Evolutionary conservation across 2,797 vertebrate genomes (phyloP).

Genomic region (Lerista edwardsae): DNA sequence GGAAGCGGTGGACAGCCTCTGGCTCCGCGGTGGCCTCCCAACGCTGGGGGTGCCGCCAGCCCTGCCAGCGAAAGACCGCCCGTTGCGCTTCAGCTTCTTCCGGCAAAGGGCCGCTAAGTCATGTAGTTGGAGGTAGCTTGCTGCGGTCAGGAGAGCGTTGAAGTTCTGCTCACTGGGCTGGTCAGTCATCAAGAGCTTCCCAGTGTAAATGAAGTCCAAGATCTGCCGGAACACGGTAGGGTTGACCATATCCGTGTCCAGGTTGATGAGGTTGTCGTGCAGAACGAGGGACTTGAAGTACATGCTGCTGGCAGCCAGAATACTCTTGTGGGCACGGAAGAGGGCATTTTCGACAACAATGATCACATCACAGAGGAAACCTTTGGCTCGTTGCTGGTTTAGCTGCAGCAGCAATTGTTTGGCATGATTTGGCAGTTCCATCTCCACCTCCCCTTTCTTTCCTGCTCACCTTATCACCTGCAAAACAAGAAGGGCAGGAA

Average conservation of each 20-base stretch:
- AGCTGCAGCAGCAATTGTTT: constrained; percentile 99
- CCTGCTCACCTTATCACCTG: constrained; percentile 86
- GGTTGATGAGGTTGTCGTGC: constrained; percentile 98
- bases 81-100: constrained; percentile 92
- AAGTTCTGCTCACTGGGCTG: constrained; percentile 93
- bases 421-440: constrained; percentile 99
- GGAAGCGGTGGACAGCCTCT: constrained; percentile 87
- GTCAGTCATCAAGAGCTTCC: constrained; percentile 90
- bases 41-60: constrained; percentile 80
- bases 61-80: constrained; percentile 87
- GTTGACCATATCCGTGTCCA: constrained; percentile 98
- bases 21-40: constrained; percentile 85
- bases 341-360: constrained; percentile 98
- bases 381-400: constrained; percentile 99
- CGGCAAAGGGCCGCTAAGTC: constrained; percentile 95
- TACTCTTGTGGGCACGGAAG: constrained; percentile 97
- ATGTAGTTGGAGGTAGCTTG: constrained; percentile 99
- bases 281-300: constrained; percentile 98
- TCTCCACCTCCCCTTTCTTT: constrained; percentile 90
- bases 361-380: constrained; percentile 98
- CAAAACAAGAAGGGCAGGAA: constrained; percentile 53
- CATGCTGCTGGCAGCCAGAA: constrained; percentile 97
- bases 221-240: constrained; percentile 95
- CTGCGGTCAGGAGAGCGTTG: constrained; percentile 92
- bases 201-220: constrained; percentile 98